These are phyloP conservation scores for Amaurobius ferox DNA, from an alignment of 2,888 invertebrate species.

Conservation along the genomic window DNA sequence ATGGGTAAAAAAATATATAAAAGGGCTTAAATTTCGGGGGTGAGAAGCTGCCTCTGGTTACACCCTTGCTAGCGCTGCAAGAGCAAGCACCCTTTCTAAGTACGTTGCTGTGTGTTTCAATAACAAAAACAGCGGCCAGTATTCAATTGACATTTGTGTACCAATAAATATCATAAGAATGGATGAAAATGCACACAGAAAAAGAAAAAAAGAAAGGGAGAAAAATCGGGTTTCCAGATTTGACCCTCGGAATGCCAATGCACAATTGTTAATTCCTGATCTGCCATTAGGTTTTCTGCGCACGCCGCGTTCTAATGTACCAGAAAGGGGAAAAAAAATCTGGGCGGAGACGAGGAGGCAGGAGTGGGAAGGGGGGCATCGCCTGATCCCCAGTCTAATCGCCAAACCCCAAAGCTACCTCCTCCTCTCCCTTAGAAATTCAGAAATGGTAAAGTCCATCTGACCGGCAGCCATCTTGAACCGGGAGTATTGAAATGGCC, in stretches of 20 bases:
- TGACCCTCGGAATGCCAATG: neutral
- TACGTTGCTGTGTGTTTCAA: no score
- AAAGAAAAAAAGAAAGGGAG: neutral
- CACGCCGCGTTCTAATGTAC: constrained; percentile 44
- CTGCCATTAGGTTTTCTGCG: constrained; percentile 44
- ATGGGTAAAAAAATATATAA: no score
- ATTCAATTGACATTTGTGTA: no score
- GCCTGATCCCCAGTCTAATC: constrained; percentile 33
- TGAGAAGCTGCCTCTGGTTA: no score
- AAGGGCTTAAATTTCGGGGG: no score
- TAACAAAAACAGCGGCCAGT: no score
- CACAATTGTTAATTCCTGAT: constrained; percentile 36
- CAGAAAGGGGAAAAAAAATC: constrained; percentile 30
- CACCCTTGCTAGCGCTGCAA: no score
- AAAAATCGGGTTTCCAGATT: neutral
- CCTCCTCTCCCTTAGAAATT: constrained; percentile 9
- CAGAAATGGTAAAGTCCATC: constrained; percentile 26
- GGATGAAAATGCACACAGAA: neutral
- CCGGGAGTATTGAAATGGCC: constrained; percentile 7
- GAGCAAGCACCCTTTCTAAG: no score
- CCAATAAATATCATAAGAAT: no score
- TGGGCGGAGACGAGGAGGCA: neutral
- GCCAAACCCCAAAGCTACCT: constrained; percentile 18
- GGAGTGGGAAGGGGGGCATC: neutral
- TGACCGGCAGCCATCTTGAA: constrained; percentile 50